Evolutionary conservation across 2,113 vertebrate species (phyloP), one percentile per base, ranked within the genome.

Genomic region (Sprattus sprattus): DNA sequence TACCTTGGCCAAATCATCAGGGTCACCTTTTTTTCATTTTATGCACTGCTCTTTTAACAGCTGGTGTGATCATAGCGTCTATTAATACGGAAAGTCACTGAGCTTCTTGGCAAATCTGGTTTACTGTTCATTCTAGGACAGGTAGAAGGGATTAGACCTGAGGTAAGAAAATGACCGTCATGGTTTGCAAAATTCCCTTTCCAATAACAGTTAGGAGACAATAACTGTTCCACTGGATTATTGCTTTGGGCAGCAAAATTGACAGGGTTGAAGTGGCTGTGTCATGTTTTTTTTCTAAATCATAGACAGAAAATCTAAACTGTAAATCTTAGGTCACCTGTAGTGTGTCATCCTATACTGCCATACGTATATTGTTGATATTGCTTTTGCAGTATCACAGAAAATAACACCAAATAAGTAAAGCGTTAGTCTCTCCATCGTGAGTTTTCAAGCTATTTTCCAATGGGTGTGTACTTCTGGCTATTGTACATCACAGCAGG

Each of bases 1-100:
- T 89, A 92, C 88, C 89, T 87, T 86, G 88, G 86, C 89, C 5
- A 0, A 90, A 52, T 86, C 89, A 0, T 54, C 82, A 88, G 88
- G 86, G 71, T 32, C 3, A 39, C 11, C 71, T 78, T 39, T 91
- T 45, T 78, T 82, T 84, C 60, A 83, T 90, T 88, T 89, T 89
- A 91, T 89, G 90, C 83, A 86, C 87, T 87, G 75, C 52, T 86
- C 52, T 83, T 16, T 52, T 1, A 83, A 32, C 10, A 75, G 11
- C 20, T 49, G 57, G 10, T 50, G 71, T 78, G 28, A 11, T 78
- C 13, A 9, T 78, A 10, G 64, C 81, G 52, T 39, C 16, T 22
- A 45, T 45, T 32, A 16, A 50, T 39, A 25, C 9, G 22, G 54
- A 60, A 3, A 28, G 54, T 67, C 81, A 49, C 5, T 49, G n/a